Conservation (phyloP, 2,888 invertebrate species). For the Tubulanus polymorphus region DNA sequence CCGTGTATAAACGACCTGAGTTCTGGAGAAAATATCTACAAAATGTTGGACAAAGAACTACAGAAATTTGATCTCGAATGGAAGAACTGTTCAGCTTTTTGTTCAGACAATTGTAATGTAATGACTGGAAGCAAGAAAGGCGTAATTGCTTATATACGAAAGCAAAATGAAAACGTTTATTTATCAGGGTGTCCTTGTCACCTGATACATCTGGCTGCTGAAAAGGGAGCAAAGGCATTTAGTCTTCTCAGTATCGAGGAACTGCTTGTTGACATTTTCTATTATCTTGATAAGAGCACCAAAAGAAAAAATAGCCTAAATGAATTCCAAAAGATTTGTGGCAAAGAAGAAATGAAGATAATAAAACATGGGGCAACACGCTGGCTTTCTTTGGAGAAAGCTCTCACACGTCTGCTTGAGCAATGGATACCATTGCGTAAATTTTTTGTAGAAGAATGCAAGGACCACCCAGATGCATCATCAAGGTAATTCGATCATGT, state of each 20-base stretch:
- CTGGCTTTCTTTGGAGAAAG: constrained; percentile 5
- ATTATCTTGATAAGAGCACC: constrained; percentile 8
- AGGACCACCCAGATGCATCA: too few relatives aligned
- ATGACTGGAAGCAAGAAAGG: constrained; percentile 10
- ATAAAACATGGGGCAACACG: constrained; percentile 10
- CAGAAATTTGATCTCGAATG: constrained; percentile 7
- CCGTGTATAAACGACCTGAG: neutral
- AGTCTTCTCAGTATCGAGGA: constrained; percentile 6
- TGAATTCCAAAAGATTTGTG: constrained; percentile 3
- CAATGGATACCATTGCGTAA: neutral
- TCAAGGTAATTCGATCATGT: too few relatives aligned
- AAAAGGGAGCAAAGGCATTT: constrained; percentile 10
- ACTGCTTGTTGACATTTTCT: constrained; percentile 9
- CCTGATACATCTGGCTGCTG: constrained; percentile 14
- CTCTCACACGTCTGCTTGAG: constrained; percentile 2
- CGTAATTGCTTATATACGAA: constrained; percentile 6
- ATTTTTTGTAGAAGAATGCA: constrained; percentile 4
- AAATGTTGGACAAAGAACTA: constrained; percentile 9
- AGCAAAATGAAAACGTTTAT: constrained; percentile 8
- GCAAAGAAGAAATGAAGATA: constrained; percentile 2
- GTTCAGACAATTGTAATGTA: constrained; percentile 11
- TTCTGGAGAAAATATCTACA: neutral
- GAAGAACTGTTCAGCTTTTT: constrained; percentile 12
- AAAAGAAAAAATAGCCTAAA: constrained; percentile 1
- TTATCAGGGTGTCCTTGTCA: constrained; percentile 16